phyloP scores from a whole-genome alignment of 2,113 vertebrate genomes.

The Psophia crepitans region DNA sequence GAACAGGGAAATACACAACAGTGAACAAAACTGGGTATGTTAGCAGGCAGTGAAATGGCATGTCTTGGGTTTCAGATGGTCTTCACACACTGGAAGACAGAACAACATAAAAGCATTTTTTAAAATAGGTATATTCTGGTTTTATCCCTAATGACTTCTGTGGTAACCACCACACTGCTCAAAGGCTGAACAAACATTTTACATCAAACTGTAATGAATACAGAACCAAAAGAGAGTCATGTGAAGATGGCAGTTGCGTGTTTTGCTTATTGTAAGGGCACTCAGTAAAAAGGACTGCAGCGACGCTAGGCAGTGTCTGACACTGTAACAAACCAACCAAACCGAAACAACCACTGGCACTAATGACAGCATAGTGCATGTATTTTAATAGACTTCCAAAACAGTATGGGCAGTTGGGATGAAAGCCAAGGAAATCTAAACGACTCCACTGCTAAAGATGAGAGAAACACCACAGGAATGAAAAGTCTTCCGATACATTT shows the following conservation, averaged over 20 bases:
- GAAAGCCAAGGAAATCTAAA: neutral
- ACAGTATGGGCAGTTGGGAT: neutral
- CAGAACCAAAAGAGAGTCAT: neutral
- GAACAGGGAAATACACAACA: neutral
- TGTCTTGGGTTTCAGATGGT: neutral
- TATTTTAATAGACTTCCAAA: neutral
- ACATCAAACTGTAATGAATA: neutral
- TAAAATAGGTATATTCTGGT: neutral
- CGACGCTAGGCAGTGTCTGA: neutral
- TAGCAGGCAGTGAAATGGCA: neutral
- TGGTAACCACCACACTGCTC: neutral
- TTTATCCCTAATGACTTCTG: neutral
- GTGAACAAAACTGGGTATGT: neutral
- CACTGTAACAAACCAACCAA: neutral
- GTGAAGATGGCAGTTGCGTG: accelerated
- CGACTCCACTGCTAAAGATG: neutral
- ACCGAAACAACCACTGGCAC: neutral
- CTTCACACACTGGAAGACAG: neutral
- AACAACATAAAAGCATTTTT: neutral
- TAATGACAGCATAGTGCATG: neutral
- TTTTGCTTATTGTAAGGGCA: neutral
- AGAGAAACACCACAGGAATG: neutral
- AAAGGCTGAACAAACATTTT: neutral
- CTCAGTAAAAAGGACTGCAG: neutral
- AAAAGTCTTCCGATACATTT: neutral